Base-by-base conservation (phyloP, 2,797 vertebrate species). In the Ambastaia sidthimunki region DNA sequence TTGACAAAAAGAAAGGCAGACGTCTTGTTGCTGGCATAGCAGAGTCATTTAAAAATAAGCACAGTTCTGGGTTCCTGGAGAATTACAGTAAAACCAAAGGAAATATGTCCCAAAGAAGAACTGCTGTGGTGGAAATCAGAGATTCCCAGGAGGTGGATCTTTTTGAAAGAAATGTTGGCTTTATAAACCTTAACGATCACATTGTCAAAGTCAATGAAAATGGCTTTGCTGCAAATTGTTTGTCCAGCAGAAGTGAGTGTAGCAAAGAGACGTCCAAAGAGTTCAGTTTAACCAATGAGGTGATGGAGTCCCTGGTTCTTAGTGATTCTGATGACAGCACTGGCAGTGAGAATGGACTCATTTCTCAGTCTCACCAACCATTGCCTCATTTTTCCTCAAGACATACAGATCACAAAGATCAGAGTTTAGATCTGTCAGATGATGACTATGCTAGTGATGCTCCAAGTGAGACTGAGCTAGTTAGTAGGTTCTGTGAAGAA, bases 161-260 rank as follows among this genome's bases (percentile, higher is more conserved):
- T 54, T 77, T 87, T 85, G 87, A 88, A 87, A 85, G 85, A 72
- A 73, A 41, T 75, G 80, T 87, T 74, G 80, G 80, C 28, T 94
- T 95, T 89, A 90, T 91, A 83, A 88, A 84, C 21, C n/a, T 86
- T 4, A 91, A 90, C 19, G 90, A 90, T 80, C 92, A 83, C 83
- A 92, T 89, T 68, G 82, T 88, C 67, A 91, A 90, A 88, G 83
- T 91, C 81, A 57, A 48, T 13, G 0, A 0, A 71, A 79, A 74
- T 71, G 70, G 47, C 50, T 0, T 13, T 71, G 12, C 21, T 69
- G 57, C 84, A 85, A 86, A 87, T 59, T 52, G 6, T 67, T 75
- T 85, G 85, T 50, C 55, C 41, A 47, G 66, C 21, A 82, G 50
- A 72, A 21, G 68, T 55, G 72, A 83, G 81, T 13, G 4, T 3